These are phyloP conservation scores for Coregonus sp. DNA, from an alignment of 2,797 vertebrate species.

Conservation along the genomic window DNA sequence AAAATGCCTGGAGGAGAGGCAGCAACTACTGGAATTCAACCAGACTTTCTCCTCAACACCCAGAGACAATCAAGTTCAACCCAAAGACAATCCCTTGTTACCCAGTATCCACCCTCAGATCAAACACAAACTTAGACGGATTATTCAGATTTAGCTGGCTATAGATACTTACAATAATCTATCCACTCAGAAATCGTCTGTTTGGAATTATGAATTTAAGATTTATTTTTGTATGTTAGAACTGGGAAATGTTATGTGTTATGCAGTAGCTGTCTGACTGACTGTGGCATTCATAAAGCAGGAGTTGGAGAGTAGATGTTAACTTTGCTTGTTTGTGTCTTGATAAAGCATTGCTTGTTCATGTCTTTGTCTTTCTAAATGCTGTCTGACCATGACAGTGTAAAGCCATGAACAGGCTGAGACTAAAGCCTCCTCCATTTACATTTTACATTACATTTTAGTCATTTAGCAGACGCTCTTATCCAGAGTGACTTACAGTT, in stretches of 20 bases:
- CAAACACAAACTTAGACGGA: neutral
- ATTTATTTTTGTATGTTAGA: too few relatives aligned
- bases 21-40: neutral
- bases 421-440: neutral
- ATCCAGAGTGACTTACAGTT: too few relatives aligned
- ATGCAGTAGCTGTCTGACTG: neutral
- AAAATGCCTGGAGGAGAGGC: neutral
- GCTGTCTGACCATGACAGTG: neutral
- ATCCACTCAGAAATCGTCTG: neutral
- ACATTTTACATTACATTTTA: neutral
- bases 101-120: too few relatives aligned
- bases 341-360: neutral
- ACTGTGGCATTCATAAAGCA: neutral
- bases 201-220: too few relatives aligned
- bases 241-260: conserved; percentile 7
- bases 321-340: neutral
- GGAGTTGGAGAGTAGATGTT: neutral
- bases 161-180: neutral
- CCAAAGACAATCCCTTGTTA: too few relatives aligned
- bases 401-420: neutral
- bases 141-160: neutral
- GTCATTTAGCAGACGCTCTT: too few relatives aligned
- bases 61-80: too few relatives aligned
- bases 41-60: neutral
- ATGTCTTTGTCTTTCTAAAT: neutral